Base-by-base conservation (phyloP, 2,797 vertebrate genomes). In the Hirundo rustica region DNA sequence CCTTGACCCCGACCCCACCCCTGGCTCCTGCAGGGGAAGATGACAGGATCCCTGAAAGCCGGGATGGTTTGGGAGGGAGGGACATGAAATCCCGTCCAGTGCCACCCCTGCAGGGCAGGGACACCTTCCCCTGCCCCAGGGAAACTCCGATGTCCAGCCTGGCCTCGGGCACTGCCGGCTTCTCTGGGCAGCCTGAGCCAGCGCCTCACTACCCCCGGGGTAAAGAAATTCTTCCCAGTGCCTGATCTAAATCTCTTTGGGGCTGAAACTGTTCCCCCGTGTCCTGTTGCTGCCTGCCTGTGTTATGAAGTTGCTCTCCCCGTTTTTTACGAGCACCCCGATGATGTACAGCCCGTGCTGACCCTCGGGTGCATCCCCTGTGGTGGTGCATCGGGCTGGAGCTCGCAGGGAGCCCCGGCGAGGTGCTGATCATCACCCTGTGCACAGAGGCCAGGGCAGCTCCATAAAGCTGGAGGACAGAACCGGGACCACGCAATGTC, bases 351-450 rank as follows among this genome's bases (percentile, higher is more conserved):
- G 61, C 50, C 6, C 17, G 1, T 38, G 22, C 29, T 2, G 15
- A 7, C 30, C 11, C 36, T 27, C 25, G 0, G 1, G 8, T 1
- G 4, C 50, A 29, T 13, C 45, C 44, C 26, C 42, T 44, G 27
- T 55, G 76, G 47, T 5, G 1, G 30, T 10, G 11, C 57, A 0
- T 1, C 1, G 3, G 47, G 51, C 51, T 62, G 3, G 12, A 81
- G 10, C 44, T 25, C 6, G 38, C 85, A 4, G 71, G 58, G 14
- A 40, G 40, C 27, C n/a, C 13, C 16, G 3, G 1, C 44, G 74
- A 72, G 62, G 10, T n/a, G 86, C 38, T 36, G 36, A 36, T 10
- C 36, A 9, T 36, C 36, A 36, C 36, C 36, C 36, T 10, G 36
- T 36, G 36, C 36, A 36, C 36, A 38, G 36, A 38, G 38, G 36